phyloP scores from a whole-genome alignment of 2,888 invertebrate species.

The Xiphydria camelus region DNA sequence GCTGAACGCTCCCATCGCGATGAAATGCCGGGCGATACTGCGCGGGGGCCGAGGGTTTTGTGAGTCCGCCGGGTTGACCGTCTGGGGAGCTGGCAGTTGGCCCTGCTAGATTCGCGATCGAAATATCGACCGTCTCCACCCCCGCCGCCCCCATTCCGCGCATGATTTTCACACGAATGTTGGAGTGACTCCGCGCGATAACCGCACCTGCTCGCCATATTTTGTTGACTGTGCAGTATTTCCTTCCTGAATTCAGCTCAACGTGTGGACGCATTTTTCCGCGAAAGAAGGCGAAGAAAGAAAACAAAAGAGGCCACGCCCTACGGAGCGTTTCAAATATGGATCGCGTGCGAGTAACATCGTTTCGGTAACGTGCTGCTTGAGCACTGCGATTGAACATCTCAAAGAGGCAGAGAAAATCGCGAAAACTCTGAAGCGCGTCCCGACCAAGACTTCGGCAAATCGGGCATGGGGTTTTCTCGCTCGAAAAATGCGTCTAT shows the following conservation, averaged over 20 bases:
- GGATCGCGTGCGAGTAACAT: too few species aligned
- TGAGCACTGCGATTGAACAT: too few species aligned
- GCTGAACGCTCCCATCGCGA: too few species aligned
- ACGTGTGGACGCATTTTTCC: conserved; percentile 40
- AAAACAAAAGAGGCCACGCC: not conserved
- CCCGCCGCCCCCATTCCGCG: not conserved
- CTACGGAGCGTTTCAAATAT: too few species aligned
- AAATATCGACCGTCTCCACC: not conserved
- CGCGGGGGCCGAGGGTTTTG: too few species aligned
- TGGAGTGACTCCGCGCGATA: too few species aligned
- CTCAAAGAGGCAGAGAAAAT: too few species aligned
- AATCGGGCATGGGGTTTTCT: conserved; percentile 17
- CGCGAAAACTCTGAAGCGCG: too few species aligned
- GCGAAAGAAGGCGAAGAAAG: conserved; percentile 12
- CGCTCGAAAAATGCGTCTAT: conserved; percentile 36
- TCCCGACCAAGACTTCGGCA: too few species aligned
- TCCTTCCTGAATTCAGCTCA: conserved; percentile 39
- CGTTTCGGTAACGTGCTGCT: too few species aligned
- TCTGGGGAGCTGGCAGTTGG: conserved; percentile 33
- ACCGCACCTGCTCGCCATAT: conserved; percentile 21
- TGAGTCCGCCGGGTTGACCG: conserved; percentile 21
- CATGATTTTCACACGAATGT: too few species aligned
- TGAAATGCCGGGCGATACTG: too few species aligned
- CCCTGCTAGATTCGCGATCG: conserved; percentile 17
- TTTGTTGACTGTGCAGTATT: conserved; percentile 33